phyloP scores from a whole-genome alignment of 2,113 vertebrate genomes.

The Balaeniceps rex region DNA sequence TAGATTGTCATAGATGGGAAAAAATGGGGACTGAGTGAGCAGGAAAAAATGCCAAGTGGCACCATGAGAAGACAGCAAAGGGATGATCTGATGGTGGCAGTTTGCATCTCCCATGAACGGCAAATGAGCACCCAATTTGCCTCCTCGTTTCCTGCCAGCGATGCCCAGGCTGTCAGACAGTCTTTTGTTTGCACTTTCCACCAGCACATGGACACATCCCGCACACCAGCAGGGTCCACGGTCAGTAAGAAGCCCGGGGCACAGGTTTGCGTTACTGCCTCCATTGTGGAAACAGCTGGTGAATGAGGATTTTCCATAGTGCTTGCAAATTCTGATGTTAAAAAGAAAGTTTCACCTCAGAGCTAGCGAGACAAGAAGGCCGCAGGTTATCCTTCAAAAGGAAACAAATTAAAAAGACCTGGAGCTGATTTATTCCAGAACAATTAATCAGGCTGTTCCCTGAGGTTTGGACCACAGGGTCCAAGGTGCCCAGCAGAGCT shows the following conservation, averaged over 20 bases:
- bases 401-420: neutral
- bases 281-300: neutral
- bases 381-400: neutral
- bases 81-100: neutral
- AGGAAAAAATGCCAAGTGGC: neutral
- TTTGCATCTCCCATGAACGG: neutral
- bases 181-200: neutral
- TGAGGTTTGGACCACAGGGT: neutral
- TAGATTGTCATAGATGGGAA: neutral
- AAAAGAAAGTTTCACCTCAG: neutral
- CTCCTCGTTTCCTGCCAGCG: neutral
- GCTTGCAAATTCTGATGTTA: neutral
- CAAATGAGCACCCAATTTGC: neutral
- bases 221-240: rapidly evolving
- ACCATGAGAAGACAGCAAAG: neutral
- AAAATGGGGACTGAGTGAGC: neutral
- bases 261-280: neutral
- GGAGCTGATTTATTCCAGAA: neutral
- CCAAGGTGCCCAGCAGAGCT: neutral
- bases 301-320: neutral
- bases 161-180: neutral
- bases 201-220: rapidly evolving
- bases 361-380: neutral
- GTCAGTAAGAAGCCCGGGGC: neutral
- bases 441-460: neutral